Evolutionary conservation across 2,797 vertebrate species (phyloP).

Genomic region (Scyliorhinus canicula): DNA sequence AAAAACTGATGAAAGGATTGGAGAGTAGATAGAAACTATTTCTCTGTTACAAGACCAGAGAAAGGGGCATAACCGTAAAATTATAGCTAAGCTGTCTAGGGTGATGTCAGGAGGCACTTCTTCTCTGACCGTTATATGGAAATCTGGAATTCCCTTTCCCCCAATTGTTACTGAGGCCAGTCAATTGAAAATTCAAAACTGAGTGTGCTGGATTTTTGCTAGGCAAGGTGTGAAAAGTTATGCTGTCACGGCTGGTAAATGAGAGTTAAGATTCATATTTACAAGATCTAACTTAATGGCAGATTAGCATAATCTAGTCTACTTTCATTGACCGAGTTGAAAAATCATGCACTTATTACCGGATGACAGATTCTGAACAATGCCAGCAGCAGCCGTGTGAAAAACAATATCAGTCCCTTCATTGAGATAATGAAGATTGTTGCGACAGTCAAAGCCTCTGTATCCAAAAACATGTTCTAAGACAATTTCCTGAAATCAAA

Average conservation of each 20-base stretch:
- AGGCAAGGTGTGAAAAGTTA: neutral
- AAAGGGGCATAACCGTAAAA: neutral
- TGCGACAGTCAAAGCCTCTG: slow-evolving; percentile 88
- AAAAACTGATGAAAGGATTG: neutral
- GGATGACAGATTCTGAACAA: slow-evolving; percentile 85
- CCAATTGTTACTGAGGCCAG: neutral
- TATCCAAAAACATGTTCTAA: slow-evolving; percentile 95
- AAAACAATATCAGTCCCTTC: slow-evolving; percentile 89
- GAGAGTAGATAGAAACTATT: neutral
- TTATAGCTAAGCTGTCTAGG: neutral
- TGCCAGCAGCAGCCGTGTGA: slow-evolving; percentile 79
- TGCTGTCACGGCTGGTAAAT: neutral
- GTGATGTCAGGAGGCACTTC: neutral
- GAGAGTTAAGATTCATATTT: neutral
- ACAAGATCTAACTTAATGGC: neutral
- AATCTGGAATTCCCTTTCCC: neutral
- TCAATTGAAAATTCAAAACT: slow-evolving; percentile 2
- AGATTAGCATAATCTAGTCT: neutral
- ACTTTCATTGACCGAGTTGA: neutral
- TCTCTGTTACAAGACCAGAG: neutral
- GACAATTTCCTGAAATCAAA: slow-evolving; percentile 68
- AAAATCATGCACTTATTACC: slow-evolving; percentile 57
- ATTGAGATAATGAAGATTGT: slow-evolving; percentile 96
- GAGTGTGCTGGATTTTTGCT: neutral
- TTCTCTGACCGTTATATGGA: neutral